A percentile compares a stretch with the other conserved stretches of the same genome.
These are phyloP conservation scores for Sciurus carolinensis DNA, from an alignment of 2,797 vertebrate genomes.

Conservation along the genomic window DNA sequence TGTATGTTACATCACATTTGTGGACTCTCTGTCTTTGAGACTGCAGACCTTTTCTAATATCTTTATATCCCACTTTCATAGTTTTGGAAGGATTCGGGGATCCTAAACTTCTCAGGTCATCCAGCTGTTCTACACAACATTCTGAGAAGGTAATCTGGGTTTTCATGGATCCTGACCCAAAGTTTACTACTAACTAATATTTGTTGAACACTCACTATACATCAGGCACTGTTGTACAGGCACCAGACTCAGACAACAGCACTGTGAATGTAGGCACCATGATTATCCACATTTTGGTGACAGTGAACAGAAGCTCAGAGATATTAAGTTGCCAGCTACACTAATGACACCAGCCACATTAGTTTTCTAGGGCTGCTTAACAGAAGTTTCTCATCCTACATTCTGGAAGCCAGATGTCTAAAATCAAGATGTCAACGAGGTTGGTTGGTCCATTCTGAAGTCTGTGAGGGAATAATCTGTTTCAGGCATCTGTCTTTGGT, in stretches of 20 bases:
- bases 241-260: too few species aligned
- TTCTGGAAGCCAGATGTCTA: background rate
- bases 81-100: background rate
- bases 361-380: background rate
- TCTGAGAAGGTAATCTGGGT: background rate
- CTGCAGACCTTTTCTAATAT: background rate
- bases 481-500: background rate
- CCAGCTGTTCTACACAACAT: background rate
- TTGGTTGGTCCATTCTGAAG: background rate
- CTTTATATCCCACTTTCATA: background rate
- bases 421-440: background rate
- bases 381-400: background rate
- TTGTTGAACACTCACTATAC: background rate
- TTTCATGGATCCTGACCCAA: background rate
- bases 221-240: background rate
- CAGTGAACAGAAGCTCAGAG: slow-evolving; percentile 63
- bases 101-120: background rate
- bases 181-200: background rate
- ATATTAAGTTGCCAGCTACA: background rate
- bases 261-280: background rate
- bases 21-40: background rate
- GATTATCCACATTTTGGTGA: background rate
- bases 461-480: background rate
- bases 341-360: background rate
- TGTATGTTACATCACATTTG: too few species aligned